Evolutionary conservation across 2,113 vertebrate species (phyloP).

Genomic region (Sphaerodactylus townsendi): DNA sequence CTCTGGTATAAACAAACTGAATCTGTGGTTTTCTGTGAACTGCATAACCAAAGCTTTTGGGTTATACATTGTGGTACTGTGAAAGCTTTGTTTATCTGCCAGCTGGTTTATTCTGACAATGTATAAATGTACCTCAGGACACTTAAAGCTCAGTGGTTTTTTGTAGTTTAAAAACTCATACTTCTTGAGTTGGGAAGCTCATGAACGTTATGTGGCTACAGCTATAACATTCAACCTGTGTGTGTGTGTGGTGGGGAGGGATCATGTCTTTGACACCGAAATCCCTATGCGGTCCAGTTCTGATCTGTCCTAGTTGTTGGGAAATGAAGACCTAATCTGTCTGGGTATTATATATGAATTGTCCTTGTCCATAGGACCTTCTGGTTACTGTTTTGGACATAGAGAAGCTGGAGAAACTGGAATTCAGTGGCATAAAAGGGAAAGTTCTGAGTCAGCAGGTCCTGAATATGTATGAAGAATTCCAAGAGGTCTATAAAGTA

Average conservation of each 20-base stretch:
- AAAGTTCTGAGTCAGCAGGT: conserved; percentile 82
- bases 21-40: too few species aligned
- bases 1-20: too few species aligned
- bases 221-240: background rate
- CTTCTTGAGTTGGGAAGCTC: background rate
- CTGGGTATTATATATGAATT: conserved; percentile 20
- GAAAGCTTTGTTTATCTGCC: too few species aligned
- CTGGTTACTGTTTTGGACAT: conserved; percentile 84
- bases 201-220: background rate
- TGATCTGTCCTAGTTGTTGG: background rate
- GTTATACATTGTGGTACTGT: too few species aligned
- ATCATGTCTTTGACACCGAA: background rate
- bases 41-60: too few species aligned
- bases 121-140: too few species aligned
- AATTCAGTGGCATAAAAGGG: conserved; percentile 86
- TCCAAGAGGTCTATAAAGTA: conserved; percentile 76
- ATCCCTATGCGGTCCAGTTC: background rate
- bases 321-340: background rate
- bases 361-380: conserved; percentile 72
- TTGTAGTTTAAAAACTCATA: background rate
- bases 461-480: conserved; percentile 78
- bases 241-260: too few species aligned
- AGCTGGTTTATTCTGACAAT: too few species aligned
- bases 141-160: background rate
- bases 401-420: conserved; percentile 86